These are phyloP conservation scores for Anastrepha obliqua DNA, from an alignment of 1,140 invertebrate species.

Conservation along the genomic window DNA sequence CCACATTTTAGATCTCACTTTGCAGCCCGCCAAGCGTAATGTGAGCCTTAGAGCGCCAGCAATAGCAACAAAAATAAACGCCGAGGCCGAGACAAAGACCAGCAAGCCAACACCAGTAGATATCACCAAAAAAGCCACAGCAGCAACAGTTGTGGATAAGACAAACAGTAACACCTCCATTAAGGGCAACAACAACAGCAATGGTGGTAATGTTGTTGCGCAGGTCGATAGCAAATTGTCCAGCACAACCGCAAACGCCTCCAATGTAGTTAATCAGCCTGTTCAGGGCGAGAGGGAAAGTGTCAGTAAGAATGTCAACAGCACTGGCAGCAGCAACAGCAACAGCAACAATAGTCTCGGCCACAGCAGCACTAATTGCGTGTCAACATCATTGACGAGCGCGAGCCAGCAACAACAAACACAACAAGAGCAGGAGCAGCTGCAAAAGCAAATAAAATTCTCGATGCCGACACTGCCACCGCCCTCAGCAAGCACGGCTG, in stretches of 20 bases:
- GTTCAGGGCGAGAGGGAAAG: not conserved
- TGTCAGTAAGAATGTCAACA: not conserved
- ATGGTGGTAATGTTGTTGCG: not conserved
- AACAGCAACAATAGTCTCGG: conserved; percentile 35
- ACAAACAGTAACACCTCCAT: not conserved
- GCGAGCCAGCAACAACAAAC: not conserved
- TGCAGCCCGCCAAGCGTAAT: conserved; percentile 3
- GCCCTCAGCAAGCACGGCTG: not conserved
- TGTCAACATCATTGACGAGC: not conserved
- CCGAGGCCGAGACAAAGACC: not conserved
- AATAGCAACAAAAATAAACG: not conserved
- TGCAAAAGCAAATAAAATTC: conserved; percentile 62
- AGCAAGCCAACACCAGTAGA: not conserved
- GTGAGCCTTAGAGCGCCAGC: not conserved
- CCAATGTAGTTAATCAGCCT: not conserved
- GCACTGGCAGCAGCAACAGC: not conserved
- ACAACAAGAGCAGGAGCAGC: conserved; percentile 32
- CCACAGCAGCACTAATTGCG: conserved; percentile 28
- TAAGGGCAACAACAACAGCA: not conserved
- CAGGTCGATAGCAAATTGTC: not conserved
- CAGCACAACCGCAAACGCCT: not conserved
- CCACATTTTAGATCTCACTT: conserved; percentile 34
- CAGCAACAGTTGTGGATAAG: not conserved
- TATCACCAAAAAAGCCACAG: not conserved
- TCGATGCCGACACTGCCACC: conserved; percentile 62